Evolutionary conservation across 1,140 invertebrate genomes (phyloP).

Genomic region (Mizuhopecten yessoensis): DNA sequence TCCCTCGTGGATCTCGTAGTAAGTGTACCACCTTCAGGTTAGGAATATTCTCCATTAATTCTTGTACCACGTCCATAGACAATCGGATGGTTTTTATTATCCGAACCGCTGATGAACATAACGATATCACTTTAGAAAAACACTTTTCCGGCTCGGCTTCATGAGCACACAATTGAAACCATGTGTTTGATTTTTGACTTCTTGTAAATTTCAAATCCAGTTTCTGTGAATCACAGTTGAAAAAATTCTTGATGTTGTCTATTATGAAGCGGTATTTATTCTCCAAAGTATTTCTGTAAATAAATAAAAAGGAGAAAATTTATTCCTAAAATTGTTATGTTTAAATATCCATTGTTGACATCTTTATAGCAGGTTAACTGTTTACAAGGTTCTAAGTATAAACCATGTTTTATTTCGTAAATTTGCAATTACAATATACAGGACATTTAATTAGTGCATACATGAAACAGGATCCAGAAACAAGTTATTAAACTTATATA

Average conservation of each 20-base stretch:
- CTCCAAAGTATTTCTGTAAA: too few relatives aligned
- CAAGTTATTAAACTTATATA: too few relatives aligned
- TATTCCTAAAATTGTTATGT: too few relatives aligned
- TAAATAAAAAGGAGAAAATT: too few relatives aligned
- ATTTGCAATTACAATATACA: too few relatives aligned
- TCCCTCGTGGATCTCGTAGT: slow-evolving; percentile 52
- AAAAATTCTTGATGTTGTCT: neutral
- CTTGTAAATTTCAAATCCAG: neutral
- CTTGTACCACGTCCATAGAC: slow-evolving; percentile 29
- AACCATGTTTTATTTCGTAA: too few relatives aligned
- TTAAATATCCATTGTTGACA: too few relatives aligned
- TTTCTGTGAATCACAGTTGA: neutral
- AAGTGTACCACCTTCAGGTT: slow-evolving; percentile 57
- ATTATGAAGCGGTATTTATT: too few relatives aligned
- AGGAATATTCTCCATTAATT: slow-evolving; percentile 35
- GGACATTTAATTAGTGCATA: too few relatives aligned
- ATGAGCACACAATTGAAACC: neutral
- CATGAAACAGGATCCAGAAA: too few relatives aligned
- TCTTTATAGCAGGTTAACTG: too few relatives aligned
- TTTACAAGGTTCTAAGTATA: too few relatives aligned
- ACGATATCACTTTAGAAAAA: neutral
- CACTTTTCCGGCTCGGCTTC: neutral
- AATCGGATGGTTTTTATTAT: slow-evolving; percentile 56
- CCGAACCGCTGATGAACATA: neutral
- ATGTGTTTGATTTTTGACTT: neutral